These are phyloP conservation scores for Pocota personata DNA, from an alignment of 2,888 invertebrate species.

Conservation along the genomic window DNA sequence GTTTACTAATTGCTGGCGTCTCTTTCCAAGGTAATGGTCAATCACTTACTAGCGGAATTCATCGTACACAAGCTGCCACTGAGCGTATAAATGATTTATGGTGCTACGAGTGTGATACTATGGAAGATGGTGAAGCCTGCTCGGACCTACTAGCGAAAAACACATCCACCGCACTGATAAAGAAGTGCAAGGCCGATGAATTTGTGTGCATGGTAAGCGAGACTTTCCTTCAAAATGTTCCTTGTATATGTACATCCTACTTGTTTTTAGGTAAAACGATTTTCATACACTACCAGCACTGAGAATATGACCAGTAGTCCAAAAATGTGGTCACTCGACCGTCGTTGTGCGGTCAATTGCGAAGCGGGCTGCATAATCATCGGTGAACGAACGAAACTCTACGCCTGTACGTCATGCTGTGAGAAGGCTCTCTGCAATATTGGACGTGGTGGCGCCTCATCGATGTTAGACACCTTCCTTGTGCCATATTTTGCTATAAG, in stretches of 20 bases:
- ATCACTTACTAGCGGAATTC: constrained; percentile 85
- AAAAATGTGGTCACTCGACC: constrained; percentile 92
- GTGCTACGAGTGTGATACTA: constrained; percentile 92
- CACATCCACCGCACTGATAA: constrained; percentile 85
- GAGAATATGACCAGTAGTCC: constrained; percentile 90
- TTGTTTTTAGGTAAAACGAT: constrained; percentile 87
- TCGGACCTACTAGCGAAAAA: constrained; percentile 85
- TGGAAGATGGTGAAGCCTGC: constrained; percentile 89
- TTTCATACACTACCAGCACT: constrained; percentile 92
- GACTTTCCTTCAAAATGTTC: background rate
- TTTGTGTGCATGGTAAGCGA: constrained; percentile 90
- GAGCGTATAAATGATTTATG: constrained; percentile 90
- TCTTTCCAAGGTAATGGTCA: constrained; percentile 54
- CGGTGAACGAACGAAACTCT: constrained; percentile 93
- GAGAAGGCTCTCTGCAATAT: constrained; percentile 90
- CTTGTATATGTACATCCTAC: background rate
- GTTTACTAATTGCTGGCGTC: no score
- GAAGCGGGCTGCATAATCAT: constrained; percentile 95
- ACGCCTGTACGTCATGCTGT: constrained; percentile 94
- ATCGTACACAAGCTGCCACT: constrained; percentile 91
- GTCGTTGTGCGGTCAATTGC: constrained; percentile 92
- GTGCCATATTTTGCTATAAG: background rate
- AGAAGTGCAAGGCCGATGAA: constrained; percentile 90
- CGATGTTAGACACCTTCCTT: background rate
- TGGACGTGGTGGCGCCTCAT: constrained; percentile 84